phyloP scores from a whole-genome alignment of 92 coral and sea anemone species.

The Phymanthus crucifer region DNA sequence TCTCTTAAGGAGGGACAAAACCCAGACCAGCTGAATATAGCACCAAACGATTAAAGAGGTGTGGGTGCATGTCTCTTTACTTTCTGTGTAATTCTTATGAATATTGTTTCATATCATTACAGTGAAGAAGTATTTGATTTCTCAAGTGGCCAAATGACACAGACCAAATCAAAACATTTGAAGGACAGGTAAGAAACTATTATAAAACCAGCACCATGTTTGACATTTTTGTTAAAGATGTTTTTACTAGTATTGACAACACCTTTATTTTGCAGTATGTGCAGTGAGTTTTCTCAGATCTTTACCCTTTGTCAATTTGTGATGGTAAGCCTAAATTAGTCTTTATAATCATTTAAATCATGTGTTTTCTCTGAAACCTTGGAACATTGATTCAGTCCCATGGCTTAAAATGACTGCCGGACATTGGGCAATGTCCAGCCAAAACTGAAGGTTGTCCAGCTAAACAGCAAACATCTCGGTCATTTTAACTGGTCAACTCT shows the following conservation, averaged over 20 bases:
- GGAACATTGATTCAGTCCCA: too few species aligned
- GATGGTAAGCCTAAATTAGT: slow-evolving; percentile 62
- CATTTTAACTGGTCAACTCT: too few species aligned
- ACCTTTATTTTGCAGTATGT: slow-evolving; percentile 66
- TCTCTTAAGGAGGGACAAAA: too few species aligned
- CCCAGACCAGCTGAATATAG: too few species aligned
- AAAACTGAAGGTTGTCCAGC: too few species aligned
- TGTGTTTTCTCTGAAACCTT: neutral
- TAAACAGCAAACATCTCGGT: too few species aligned
- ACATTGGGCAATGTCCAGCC: too few species aligned
- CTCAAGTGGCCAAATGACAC: slow-evolving; percentile 99
- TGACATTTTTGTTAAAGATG: neutral
- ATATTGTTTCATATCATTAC: too few species aligned
- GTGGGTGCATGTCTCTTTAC: neutral
- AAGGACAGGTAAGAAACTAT: slow-evolving; percentile 74
- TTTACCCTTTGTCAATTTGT: slow-evolving; percentile 96
- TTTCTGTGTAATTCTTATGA: neutral
- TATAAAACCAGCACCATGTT: neutral
- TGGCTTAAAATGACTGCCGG: too few species aligned
- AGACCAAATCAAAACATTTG: slow-evolving; percentile 94
- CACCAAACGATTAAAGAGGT: too few species aligned
- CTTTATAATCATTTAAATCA: neutral
- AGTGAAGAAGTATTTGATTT: slow-evolving; percentile 99
- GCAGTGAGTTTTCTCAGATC: slow-evolving; percentile 97
- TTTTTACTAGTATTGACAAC: neutral